A percentile compares a stretch with the other conserved stretches of the same genome.
Conservation (phyloP, 2,113 vertebrate genomes). For the Setophaga kirtlandii region DNA sequence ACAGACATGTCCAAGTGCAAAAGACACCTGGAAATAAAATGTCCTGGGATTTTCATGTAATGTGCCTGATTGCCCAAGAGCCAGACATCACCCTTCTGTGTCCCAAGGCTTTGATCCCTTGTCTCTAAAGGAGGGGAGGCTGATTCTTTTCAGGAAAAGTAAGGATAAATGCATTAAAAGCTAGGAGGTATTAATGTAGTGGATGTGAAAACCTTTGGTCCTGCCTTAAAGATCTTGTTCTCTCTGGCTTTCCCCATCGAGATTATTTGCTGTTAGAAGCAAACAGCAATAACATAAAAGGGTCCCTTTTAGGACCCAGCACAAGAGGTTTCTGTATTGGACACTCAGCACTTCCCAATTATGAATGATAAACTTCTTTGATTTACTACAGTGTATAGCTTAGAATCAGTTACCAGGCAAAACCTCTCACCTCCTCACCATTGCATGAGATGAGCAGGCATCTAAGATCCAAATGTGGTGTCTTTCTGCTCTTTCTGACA, state of each 20-base stretch:
- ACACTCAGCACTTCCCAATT: not conserved
- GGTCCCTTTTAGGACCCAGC: not conserved
- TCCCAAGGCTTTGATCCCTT: rapidly evolving
- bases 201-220: not conserved
- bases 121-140: not conserved
- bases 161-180: not conserved
- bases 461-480: not conserved
- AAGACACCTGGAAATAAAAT: not conserved
- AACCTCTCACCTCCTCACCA: not conserved
- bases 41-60: not conserved
- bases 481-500: not conserved
- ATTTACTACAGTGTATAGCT: not conserved
- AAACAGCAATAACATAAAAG: not conserved
- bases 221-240: not conserved
- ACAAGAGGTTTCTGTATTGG: not conserved
- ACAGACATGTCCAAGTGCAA: not conserved
- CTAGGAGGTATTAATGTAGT: not conserved
- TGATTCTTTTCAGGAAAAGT: not conserved
- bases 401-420: not conserved
- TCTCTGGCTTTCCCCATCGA: not conserved
- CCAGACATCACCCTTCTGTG: not conserved
- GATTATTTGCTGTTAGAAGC: not conserved
- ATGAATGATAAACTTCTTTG: not conserved
- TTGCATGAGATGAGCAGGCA: not conserved
- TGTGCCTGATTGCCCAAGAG: not conserved